These are phyloP conservation scores for Podotricha telesiphe DNA, from an alignment of 2,888 invertebrate genomes.

Conservation along the genomic window DNA sequence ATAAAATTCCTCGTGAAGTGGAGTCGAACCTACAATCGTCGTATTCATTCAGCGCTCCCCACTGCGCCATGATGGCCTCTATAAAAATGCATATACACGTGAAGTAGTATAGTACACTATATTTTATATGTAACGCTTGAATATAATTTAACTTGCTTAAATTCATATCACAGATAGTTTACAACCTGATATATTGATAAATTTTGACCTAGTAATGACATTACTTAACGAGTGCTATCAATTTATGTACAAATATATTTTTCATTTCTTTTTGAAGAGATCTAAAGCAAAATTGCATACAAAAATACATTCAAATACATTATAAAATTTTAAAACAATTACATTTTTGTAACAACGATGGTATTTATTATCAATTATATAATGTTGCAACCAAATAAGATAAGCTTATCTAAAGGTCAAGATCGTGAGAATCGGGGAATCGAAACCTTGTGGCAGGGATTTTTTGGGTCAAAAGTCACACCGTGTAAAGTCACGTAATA, in stretches of 20 bases:
- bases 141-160: constrained; percentile 2
- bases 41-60: no score
- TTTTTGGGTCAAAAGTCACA: constrained; percentile 34
- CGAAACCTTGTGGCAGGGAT: constrained; percentile 35
- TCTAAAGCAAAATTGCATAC: neutral
- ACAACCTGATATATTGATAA: neutral
- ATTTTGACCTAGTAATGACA: neutral
- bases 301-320: no score
- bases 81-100: no score
- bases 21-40: no score
- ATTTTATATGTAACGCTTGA: neutral
- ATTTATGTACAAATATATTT: constrained; percentile 3
- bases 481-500: constrained; percentile 13
- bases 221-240: constrained; percentile 5
- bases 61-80: no score
- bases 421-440: constrained; percentile 40
- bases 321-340: neutral
- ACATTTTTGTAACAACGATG: constrained; percentile 2
- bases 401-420: constrained; percentile 39
- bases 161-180: neutral
- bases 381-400: constrained; percentile 33
- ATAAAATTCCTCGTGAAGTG: no score
- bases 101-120: neutral
- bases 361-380: constrained; percentile 32
- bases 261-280: neutral